Conservation (phyloP, 2,113 vertebrate genomes). For the Ovis aries region ARS-UI_Ramb_v3.0 NC_056054.1:291501-292000, state of each 20-base stretch:
- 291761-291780: neutral
- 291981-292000: neutral
- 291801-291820: neutral
- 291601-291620: neutral
- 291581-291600: rapidly evolving
- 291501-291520: neutral
- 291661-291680: neutral
- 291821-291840: neutral
- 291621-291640: rapidly evolving
- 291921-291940: neutral
- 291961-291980: neutral
- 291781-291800: neutral
- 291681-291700: neutral
- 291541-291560: neutral
- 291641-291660: neutral
- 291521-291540: rapidly evolving
- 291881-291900: rapidly evolving
- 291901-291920: neutral
- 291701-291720: too few relatives aligned
- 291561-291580: rapidly evolving
- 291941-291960: neutral
- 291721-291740: neutral
- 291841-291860: neutral
- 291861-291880: rapidly evolving
- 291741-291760: rapidly evolving